Percentiles rank a stretch among this genome's conserved stretches.
phyloP scores from a whole-genome alignment of 1,140 invertebrate genomes.

The Sycophaga agraensis region DNA sequence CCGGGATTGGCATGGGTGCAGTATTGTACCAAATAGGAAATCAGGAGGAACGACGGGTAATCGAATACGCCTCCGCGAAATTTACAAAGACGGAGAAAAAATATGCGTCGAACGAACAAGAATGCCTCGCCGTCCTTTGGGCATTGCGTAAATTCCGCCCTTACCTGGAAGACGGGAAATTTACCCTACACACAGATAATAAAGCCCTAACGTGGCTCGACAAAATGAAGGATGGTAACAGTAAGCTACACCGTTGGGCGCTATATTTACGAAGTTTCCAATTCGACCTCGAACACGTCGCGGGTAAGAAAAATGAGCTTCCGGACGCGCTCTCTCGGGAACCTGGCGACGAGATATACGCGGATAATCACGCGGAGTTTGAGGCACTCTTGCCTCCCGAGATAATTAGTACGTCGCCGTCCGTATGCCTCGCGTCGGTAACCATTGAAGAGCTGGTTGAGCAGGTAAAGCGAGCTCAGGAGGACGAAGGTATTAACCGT shows the following conservation, averaged over 20 bases:
- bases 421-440: too few species aligned
- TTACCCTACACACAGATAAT: slow-evolving; percentile 37
- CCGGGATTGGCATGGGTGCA: slow-evolving; percentile 27
- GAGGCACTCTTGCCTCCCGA: slow-evolving; percentile 30
- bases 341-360: not conserved
- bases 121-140: slow-evolving; percentile 38
- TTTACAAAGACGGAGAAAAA: slow-evolving; percentile 20
- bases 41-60: not conserved
- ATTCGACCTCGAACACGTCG: slow-evolving; percentile 36
- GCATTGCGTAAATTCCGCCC: slow-evolving; percentile 34
- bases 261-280: slow-evolving; percentile 37
- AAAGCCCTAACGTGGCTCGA: slow-evolving; percentile 34
- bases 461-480: too few species aligned
- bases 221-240: slow-evolving; percentile 13
- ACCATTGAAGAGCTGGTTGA: too few species aligned
- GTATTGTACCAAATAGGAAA: slow-evolving; percentile 28
- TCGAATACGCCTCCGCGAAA: slow-evolving; percentile 29
- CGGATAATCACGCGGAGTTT: slow-evolving; percentile 35
- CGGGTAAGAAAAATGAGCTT: slow-evolving; percentile 37
- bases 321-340: slow-evolving; percentile 36
- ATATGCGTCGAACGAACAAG: slow-evolving; percentile 34
- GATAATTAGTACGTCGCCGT: too few species aligned
- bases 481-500: too few species aligned
- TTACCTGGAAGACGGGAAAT: slow-evolving; percentile 38
- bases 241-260: slow-evolving; percentile 38